A percentile compares a stretch with the other conserved stretches of the same genome.
phyloP scores from a whole-genome alignment of 2,113 vertebrate genomes.

The Sula dactylatra region DNA sequence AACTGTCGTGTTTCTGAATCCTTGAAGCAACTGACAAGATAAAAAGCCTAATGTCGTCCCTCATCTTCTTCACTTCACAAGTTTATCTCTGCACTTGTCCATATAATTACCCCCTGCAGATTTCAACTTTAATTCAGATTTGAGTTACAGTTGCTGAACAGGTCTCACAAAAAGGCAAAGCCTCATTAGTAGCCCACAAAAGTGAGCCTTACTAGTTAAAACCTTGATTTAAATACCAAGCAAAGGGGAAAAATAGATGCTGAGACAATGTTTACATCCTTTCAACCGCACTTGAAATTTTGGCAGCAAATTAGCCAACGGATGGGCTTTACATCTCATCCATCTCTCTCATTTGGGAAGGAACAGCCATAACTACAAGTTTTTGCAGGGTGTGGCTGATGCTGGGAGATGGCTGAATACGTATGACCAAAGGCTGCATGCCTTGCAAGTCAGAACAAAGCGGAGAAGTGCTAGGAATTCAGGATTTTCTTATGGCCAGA shows the following conservation, averaged over 20 bases:
- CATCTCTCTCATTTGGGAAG: not conserved
- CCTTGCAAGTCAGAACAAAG: conserved; percentile 54
- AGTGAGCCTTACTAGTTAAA: not conserved
- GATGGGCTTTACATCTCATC: not conserved
- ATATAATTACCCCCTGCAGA: conserved; percentile 25
- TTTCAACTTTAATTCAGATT: conserved; percentile 12
- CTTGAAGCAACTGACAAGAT: not conserved
- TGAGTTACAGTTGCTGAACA: not conserved
- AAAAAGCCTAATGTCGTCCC: conserved; percentile 3
- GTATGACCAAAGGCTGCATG: conserved; percentile 12
- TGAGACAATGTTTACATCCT: conserved; percentile 16
- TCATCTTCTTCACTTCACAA: not conserved
- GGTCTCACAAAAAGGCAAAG: not conserved
- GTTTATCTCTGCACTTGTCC: conserved; percentile 32
- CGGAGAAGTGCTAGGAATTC: not conserved
- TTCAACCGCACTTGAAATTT: not conserved
- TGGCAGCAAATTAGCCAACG: conserved; percentile 39
- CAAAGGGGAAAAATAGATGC: conserved; percentile 11
- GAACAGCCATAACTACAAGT: conserved; percentile 18
- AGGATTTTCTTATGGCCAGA: conserved; percentile 13
- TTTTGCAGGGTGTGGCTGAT: conserved; percentile 22
- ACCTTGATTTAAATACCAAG: conserved; percentile 9
- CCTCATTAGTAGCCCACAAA: not conserved
- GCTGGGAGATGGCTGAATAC: not conserved
- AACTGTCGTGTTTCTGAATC: not conserved